Evolutionary conservation across 1,140 invertebrate species (phyloP).

Genomic region (Eueides isabella): DNA sequence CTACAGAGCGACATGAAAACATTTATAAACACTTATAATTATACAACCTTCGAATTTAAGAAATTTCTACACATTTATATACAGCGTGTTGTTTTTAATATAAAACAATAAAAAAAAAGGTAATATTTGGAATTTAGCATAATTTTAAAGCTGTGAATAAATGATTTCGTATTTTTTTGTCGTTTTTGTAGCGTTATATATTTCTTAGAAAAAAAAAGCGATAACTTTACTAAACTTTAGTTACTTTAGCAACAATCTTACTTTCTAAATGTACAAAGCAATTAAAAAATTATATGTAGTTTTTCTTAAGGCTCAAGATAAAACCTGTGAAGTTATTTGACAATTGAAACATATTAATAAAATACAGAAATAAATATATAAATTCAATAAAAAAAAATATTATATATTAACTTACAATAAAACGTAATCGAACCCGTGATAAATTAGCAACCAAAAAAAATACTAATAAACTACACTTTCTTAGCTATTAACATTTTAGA

Average conservation of each 20-base stretch:
- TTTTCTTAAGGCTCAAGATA: background rate
- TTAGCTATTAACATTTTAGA: too few species aligned
- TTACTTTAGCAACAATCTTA: constrained; percentile 25
- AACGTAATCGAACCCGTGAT: too few species aligned
- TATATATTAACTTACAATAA: too few species aligned
- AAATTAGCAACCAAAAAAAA: too few species aligned
- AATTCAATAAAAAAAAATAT: too few species aligned
- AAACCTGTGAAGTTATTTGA: background rate
- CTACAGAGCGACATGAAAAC: background rate
- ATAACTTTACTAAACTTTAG: too few species aligned
- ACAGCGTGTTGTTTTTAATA: background rate
- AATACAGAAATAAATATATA: too few species aligned
- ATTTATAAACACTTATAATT: background rate
- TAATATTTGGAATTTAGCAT: background rate
- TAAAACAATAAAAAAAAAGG: background rate
- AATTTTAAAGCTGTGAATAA: background rate
- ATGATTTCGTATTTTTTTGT: background rate
- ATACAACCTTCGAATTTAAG: constrained; percentile 2
- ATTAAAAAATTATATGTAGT: constrained; percentile 23
- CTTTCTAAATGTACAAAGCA: constrained; percentile 22
- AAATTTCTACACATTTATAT: background rate
- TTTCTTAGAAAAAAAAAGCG: constrained; percentile 33
- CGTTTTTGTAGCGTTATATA: background rate
- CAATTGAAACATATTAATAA: too few species aligned
- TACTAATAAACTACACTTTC: too few species aligned